Base-by-base conservation (phyloP, 2,888 invertebrate species). In the Hydriomena furcata region DNA sequence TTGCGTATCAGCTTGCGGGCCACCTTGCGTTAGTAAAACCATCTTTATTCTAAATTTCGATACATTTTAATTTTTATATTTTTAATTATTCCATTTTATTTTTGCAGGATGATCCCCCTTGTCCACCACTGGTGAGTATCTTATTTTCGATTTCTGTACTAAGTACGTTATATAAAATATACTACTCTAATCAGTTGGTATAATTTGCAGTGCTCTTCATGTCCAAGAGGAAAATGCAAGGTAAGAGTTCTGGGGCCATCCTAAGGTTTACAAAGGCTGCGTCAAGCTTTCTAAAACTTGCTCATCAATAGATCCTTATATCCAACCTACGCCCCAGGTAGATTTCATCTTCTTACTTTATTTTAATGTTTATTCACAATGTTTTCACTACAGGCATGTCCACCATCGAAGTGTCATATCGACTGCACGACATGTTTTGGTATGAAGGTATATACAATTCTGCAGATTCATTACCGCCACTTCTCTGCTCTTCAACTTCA, bases 391-490 rank as follows among this genome's bases (percentile, higher is more conserved):
- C 61, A 79, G 77, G 5, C 63, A 2, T 75, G 71, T 30, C 41
- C 52, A 8, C 55, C 74, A 12, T 28, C 62, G 1, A 78, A 69
- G 52, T 82, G 80, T 51, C 32, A 60, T 12, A 1, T 64, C 2
- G 76, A 82, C 44, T 76, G 77, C 58, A 48, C 34, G 23, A 73
- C 59, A 32, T 72, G 62, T 49, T 81, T 61, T 52, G 82, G 80
- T 34, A 58, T 83, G 57, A 79, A 76, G 79, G 84, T 83, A 65
- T n/a, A n/a, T n/a, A 52, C 17, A 17, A 17, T 17, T 3, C 17
- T 17, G 17, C n/a, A n/a, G n/a, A n/a, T n/a, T n/a, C n/a, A n/a
- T n/a, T n/a, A n/a, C n/a, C n/a, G n/a, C n/a, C n/a, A n/a, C n/a
- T n/a, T n/a, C n/a, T n/a, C n/a, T n/a, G n/a, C n/a, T n/a, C n/a